A percentile compares a stretch with the other conserved stretches of the same genome.
These are phyloP conservation scores for Brachionus rotundiformis DNA, from an alignment of 1,140 invertebrate genomes.

Conservation along the genomic window DNA sequence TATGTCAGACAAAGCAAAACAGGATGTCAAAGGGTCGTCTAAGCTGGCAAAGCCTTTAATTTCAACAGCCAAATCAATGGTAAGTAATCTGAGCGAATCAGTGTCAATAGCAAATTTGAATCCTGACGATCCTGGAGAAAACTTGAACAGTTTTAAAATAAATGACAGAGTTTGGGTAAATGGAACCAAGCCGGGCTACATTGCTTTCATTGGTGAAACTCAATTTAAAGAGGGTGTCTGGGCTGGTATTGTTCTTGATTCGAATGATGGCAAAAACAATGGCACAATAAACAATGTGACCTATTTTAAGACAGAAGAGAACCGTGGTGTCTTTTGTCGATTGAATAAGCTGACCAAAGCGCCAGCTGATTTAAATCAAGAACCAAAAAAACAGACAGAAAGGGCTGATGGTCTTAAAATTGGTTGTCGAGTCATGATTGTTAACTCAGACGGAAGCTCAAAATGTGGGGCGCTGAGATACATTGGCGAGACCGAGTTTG, in stretches of 20 bases:
- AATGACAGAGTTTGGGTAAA: slow-evolving; percentile 92
- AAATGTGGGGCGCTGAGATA: slow-evolving; percentile 83
- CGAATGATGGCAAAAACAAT: slow-evolving; percentile 65
- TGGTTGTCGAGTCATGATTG: slow-evolving; percentile 30
- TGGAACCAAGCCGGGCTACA: slow-evolving; percentile 87
- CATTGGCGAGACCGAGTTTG: slow-evolving; percentile 83
- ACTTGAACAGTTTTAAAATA: slow-evolving; percentile 79
- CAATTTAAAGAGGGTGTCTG: slow-evolving; percentile 64
- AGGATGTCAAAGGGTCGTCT: no score
- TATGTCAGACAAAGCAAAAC: no score
- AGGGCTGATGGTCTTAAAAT: slow-evolving; percentile 54
- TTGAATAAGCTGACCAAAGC: slow-evolving; percentile 79
- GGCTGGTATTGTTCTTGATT: slow-evolving; percentile 63
- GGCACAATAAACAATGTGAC: slow-evolving; percentile 63
- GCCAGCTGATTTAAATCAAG: slow-evolving; percentile 65
- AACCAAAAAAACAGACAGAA: slow-evolving; percentile 27
- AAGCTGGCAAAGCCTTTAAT: neutral
- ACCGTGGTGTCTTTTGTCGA: slow-evolving; percentile 87
- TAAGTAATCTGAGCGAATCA: neutral
- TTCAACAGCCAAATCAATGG: neutral
- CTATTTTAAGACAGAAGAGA: slow-evolving; percentile 81
- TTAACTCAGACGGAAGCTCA: slow-evolving; percentile 63
- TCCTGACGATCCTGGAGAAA: neutral
- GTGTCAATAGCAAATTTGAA: neutral
- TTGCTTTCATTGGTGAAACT: slow-evolving; percentile 96